These are phyloP conservation scores for Nesidiocoris tenuis DNA, from an alignment of 2,888 invertebrate genomes.

Conservation along the genomic window DNA sequence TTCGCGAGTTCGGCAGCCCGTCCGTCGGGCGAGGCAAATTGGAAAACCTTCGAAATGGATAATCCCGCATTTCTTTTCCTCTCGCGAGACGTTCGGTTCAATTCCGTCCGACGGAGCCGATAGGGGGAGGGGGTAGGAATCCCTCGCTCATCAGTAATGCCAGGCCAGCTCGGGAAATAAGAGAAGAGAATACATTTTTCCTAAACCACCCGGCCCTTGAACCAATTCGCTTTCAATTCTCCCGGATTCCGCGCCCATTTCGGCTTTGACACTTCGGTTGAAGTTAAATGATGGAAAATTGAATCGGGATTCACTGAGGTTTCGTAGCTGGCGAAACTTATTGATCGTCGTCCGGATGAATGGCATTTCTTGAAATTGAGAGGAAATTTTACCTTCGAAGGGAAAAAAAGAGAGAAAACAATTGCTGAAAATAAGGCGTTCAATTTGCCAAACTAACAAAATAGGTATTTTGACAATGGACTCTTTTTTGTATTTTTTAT, in stretches of 20 bases:
- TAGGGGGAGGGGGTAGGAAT: not conserved
- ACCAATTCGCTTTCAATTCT: not conserved
- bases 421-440: too few species aligned
- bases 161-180: too few species aligned
- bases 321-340: too few species aligned
- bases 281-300: not conserved
- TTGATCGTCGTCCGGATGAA: too few species aligned
- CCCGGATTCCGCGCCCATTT: not conserved
- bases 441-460: too few species aligned
- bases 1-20: slow-evolving; percentile 4
- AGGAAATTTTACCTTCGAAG: too few species aligned
- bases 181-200: not conserved
- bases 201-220: not conserved
- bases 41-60: slow-evolving; percentile 41
- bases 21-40: slow-evolving; percentile 25
- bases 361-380: too few species aligned
- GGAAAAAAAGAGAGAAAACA: too few species aligned
- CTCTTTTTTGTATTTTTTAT: too few species aligned
- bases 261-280: not conserved
- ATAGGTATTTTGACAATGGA: too few species aligned
- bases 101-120: slow-evolving; percentile 11
- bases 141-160: not conserved
- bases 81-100: slow-evolving; percentile 24
- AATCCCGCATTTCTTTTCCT: slow-evolving; percentile 36
- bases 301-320: too few species aligned